phyloP scores from a whole-genome alignment of 2,888 invertebrate genomes.

The Polietes domitor region DNA sequence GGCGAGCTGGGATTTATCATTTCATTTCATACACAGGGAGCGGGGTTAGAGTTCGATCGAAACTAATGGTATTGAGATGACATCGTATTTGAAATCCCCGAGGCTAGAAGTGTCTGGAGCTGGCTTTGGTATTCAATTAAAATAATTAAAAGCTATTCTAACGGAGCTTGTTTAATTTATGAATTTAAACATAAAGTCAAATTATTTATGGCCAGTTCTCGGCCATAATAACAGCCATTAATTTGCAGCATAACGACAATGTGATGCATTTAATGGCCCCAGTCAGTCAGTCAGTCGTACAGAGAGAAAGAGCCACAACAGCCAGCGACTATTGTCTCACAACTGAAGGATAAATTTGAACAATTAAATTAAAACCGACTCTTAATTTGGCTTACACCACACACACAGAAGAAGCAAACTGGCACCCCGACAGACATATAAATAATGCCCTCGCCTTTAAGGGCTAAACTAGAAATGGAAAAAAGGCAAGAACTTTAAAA shows the following conservation, averaged over 20 bases:
- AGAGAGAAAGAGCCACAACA: not conserved
- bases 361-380: constrained; percentile 26
- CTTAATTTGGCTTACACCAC: constrained; percentile 8
- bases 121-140: not conserved
- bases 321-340: not conserved
- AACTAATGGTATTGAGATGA: not conserved
- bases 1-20: not conserved
- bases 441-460: not conserved
- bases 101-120: not conserved
- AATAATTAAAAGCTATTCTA: not conserved
- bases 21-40: not conserved
- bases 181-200: constrained; percentile 5
- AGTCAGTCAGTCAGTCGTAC: not conserved
- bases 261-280: constrained; percentile 4
- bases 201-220: not conserved
- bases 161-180: not conserved
- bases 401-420: not conserved
- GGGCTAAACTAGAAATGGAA: not conserved
- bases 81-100: not conserved
- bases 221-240: constrained; percentile 10
- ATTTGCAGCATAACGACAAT: not conserved
- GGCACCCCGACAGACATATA: not conserved
- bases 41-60: not conserved
- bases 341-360: constrained; percentile 1
- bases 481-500: not conserved